These are phyloP conservation scores for Melanotaenia trifasciata DNA, from an alignment of 2,797 vertebrate genomes.

Conservation along the genomic window DNA sequence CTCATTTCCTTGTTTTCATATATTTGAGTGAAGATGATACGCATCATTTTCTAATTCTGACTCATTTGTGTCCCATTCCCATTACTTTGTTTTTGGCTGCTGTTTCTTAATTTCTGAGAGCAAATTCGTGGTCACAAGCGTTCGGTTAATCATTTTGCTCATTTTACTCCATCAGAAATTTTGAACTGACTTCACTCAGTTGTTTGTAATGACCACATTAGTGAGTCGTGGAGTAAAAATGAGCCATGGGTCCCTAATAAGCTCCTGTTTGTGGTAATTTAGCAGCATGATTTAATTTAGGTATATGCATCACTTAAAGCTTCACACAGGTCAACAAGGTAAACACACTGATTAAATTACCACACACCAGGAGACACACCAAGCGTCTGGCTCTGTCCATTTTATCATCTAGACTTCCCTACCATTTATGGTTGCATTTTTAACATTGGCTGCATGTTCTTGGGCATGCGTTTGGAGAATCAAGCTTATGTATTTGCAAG, in stretches of 20 bases:
- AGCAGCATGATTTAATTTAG: constrained; percentile 9
- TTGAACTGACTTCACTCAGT: constrained; percentile 28
- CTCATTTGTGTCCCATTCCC: constrained; percentile 42
- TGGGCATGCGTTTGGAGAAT: not conserved
- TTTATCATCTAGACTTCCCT: not conserved
- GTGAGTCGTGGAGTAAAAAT: constrained; percentile 6
- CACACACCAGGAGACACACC: not conserved
- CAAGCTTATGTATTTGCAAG: too few relatives aligned
- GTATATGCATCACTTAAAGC: not conserved
- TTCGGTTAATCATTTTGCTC: constrained; percentile 34
- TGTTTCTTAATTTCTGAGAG: constrained; percentile 36
- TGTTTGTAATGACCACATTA: constrained; percentile 34
- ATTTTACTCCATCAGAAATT: constrained; percentile 28
- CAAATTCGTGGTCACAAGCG: constrained; percentile 35
- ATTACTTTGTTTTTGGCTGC: constrained; percentile 29
- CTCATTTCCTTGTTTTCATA: constrained; percentile 57
- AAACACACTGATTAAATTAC: constrained; percentile 15
- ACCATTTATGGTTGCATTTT: not conserved
- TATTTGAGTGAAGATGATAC: constrained; percentile 57
- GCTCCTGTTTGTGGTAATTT: constrained; percentile 24
- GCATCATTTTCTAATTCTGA: constrained; percentile 60
- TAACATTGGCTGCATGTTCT: not conserved
- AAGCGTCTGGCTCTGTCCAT: not conserved
- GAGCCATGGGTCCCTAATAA: constrained; percentile 3
- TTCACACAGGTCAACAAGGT: constrained; percentile 6